Evolutionary conservation across 2,888 invertebrate genomes (phyloP).

Genomic region (Glaucopsyche alexis): DNA sequence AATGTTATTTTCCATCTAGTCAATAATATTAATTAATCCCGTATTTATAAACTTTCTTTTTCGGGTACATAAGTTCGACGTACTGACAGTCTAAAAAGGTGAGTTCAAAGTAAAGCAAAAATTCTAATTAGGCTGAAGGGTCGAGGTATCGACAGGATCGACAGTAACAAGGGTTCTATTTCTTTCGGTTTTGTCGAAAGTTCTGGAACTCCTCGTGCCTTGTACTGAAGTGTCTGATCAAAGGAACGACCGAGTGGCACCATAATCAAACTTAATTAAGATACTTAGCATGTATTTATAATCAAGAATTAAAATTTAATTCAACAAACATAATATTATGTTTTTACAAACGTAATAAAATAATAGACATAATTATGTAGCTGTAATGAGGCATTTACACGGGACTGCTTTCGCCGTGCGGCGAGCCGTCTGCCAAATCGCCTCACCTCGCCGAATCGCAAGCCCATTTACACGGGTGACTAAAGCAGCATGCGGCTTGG

Average conservation of each 20-base stretch:
- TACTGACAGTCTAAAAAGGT: not conserved
- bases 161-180: slow-evolving; percentile 11
- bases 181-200: not conserved
- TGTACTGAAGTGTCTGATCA: slow-evolving; percentile 27
- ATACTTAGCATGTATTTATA: not conserved
- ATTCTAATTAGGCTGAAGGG: not conserved
- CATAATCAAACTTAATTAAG: slow-evolving; percentile 36
- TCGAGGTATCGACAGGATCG: not conserved
- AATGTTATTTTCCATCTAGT: not conserved
- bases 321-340: too few relatives aligned
- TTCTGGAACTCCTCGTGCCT: not conserved
- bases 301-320: not conserved
- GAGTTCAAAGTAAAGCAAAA: not conserved
- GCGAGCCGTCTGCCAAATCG: too few relatives aligned
- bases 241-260: slow-evolving; percentile 34
- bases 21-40: not conserved
- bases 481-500: too few relatives aligned
- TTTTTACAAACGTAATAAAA: too few relatives aligned
- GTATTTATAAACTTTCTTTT: not conserved
- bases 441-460: too few relatives aligned
- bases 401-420: too few relatives aligned
- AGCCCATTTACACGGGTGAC: too few relatives aligned
- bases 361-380: too few relatives aligned
- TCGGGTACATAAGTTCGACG: not conserved
- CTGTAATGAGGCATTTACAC: too few relatives aligned